Evolutionary conservation across 2,113 vertebrate genomes (phyloP).

Genomic region (Burhinus bistriatus): DNA sequence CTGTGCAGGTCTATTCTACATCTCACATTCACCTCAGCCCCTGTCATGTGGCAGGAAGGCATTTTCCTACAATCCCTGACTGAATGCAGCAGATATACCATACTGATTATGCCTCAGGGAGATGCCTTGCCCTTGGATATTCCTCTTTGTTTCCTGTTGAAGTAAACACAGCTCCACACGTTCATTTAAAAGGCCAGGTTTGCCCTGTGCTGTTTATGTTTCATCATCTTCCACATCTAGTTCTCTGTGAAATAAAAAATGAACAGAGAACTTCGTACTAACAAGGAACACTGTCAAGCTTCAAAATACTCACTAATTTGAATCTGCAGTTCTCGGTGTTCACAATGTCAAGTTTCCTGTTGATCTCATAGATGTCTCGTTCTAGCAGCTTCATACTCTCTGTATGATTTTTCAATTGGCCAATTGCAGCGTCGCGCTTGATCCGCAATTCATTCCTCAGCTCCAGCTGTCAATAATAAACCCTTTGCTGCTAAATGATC

Average conservation of each 20-base stretch:
- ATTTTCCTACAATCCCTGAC: not conserved
- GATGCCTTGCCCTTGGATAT: not conserved
- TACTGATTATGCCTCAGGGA: not conserved
- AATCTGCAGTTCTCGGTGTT: slow-evolving; percentile 67
- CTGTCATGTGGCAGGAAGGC: not conserved
- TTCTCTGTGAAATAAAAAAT: not conserved
- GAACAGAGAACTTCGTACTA: not conserved
- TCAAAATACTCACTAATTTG: slow-evolving; percentile 62
- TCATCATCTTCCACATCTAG: not conserved
- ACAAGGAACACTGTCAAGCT: not conserved
- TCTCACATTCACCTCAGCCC: not conserved
- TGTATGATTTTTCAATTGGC: not conserved
- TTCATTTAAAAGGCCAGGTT: not conserved
- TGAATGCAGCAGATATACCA: accelerated
- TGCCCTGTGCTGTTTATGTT: not conserved
- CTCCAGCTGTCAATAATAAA: slow-evolving; percentile 27
- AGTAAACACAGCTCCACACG: not conserved
- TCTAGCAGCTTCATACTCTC: slow-evolving; percentile 61
- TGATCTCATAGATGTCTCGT: slow-evolving; percentile 59
- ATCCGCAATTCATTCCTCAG: not conserved
- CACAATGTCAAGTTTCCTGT: slow-evolving; percentile 53
- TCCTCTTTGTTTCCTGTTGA: not conserved
- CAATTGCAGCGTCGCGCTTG: not conserved
- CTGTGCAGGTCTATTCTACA: not conserved
- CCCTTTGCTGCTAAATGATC: not conserved